phyloP scores from a whole-genome alignment of 2,113 vertebrate genomes.

The Spilogale gracilis region DNA sequence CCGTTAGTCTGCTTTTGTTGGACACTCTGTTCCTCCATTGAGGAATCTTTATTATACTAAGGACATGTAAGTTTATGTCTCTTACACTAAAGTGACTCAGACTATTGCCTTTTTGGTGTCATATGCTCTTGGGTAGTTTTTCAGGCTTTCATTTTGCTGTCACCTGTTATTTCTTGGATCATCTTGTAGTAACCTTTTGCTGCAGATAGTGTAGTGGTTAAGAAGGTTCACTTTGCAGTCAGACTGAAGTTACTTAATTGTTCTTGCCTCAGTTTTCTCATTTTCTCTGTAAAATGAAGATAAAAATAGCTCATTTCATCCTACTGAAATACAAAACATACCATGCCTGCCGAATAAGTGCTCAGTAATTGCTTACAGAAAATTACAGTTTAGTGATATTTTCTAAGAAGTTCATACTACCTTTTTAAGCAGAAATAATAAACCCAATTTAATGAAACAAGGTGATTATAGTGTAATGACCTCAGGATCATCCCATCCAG shows the following conservation, averaged over 20 bases:
- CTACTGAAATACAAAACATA: neutral
- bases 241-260: neutral
- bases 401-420: neutral
- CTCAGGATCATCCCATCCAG: neutral
- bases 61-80: constrained; percentile 36
- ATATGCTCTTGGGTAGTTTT: neutral
- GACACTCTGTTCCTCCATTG: neutral
- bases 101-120: neutral
- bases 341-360: neutral
- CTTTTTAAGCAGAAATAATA: constrained; percentile 34
- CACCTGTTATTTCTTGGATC: constrained; percentile 27
- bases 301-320: constrained; percentile 41
- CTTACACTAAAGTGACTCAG: neutral
- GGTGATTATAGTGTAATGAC: neutral
- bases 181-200: neutral
- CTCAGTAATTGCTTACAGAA: constrained; percentile 33
- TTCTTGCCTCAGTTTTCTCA: constrained; percentile 52
- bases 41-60: neutral
- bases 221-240: neutral
- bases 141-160: constrained; percentile 34
- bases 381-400: neutral
- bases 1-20: neutral
- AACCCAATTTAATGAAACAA: neutral
- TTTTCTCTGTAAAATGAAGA: neutral
- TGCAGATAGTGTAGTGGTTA: neutral